Evolutionary conservation across 2,888 invertebrate genomes (phyloP).

Genomic region (Pollenia angustigena): DNA sequence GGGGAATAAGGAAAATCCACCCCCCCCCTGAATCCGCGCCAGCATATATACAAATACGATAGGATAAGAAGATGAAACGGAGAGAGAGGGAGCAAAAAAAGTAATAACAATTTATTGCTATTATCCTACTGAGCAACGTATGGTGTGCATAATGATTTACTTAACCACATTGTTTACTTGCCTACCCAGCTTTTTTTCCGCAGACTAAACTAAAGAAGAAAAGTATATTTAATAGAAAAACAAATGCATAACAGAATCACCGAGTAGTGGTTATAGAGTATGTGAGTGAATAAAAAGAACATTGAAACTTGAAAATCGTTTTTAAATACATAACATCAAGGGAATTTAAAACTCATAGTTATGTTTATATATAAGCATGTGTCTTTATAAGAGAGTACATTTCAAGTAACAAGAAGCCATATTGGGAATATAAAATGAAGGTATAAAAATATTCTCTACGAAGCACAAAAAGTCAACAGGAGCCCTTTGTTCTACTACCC

Average conservation of each 20-base stretch:
- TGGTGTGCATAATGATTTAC: slow-evolving; percentile 13
- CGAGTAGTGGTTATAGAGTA: slow-evolving; percentile 12
- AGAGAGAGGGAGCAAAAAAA: not conserved
- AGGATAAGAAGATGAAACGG: not conserved
- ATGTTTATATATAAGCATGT: not conserved
- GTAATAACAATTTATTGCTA: slow-evolving; percentile 14
- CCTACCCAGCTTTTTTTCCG: not conserved
- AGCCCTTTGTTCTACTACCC: not conserved
- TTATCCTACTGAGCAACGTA: not conserved
- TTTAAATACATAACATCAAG: slow-evolving; percentile 55
- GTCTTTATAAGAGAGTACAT: not conserved
- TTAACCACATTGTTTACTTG: slow-evolving; percentile 14
- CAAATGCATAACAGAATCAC: slow-evolving; percentile 13
- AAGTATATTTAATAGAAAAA: not conserved
- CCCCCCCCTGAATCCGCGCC: too few relatives aligned
- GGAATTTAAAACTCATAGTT: slow-evolving; percentile 17
- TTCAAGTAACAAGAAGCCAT: slow-evolving; percentile 18
- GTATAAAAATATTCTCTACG: too few relatives aligned
- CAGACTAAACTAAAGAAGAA: not conserved
- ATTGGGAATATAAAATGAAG: too few relatives aligned
- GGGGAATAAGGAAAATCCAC: too few relatives aligned
- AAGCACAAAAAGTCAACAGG: too few relatives aligned
- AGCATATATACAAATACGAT: too few relatives aligned
- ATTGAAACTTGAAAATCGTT: slow-evolving; percentile 62
- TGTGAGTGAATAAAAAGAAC: slow-evolving; percentile 45